Evolutionary conservation across 2,888 invertebrate genomes (phyloP), one percentile per base, ranked within the genome.

Genomic region (Peribatodes rhomboidaria): DNA sequence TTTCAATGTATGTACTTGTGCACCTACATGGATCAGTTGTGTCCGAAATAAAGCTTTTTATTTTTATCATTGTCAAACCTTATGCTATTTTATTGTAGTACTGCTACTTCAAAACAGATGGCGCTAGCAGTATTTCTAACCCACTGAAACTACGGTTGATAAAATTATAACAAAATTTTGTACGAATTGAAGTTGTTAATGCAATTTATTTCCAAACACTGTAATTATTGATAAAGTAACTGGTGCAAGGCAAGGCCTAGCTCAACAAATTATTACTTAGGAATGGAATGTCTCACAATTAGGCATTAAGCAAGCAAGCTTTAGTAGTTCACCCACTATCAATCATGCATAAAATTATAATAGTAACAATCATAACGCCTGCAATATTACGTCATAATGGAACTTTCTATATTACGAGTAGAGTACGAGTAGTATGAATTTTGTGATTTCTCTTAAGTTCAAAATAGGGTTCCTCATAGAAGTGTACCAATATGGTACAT

Each of bases 361-460:
- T 71, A 70, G 41, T 67, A 73, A 65, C 64, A 70, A 58, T 62
- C 59, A 31, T 67, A 65, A 56, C 46, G 52, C 54, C 31, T 61
- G n/a, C 31, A 42, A 9, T 50, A 59, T 42, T 60, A 70, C 64
- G 58, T 68, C 65, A 78, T 76, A 78, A 80, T 76, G 44, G 69
- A 77, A 81, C 85, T 84, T 84, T 85, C 85, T 81, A 83, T 80
- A 62, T 70, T 75, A 72, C 73, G 2, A 68, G 73, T 74, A 74
- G 66, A 62, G 71, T 75, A 72, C 73, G 2, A 68, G 73, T 74
- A 74, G 66, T 52, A 22, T 9, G 44, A 20, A 61, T 79, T 72
- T 78, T 69, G 80, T 76, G 83, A 84, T 67, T 67, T 65, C 42
- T 7, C 66, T 73, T 72, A 75, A 70, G 71, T 69, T 76, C 65